phyloP scores from a whole-genome alignment of 1,140 invertebrate species.

The Heliconius melpomene region DNA sequence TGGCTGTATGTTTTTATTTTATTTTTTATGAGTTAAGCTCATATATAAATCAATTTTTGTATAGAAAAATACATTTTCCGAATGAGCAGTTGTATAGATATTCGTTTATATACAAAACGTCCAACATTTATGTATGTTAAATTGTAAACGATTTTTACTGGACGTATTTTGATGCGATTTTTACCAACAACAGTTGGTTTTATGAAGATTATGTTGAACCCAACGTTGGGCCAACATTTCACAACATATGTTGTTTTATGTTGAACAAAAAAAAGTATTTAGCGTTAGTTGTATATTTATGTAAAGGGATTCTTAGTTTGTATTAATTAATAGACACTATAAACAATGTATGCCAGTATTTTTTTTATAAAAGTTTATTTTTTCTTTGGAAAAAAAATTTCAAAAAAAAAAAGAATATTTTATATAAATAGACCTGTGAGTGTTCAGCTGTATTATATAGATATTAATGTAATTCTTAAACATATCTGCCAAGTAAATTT shows the following conservation, averaged over 20 bases:
- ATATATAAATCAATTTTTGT: not conserved
- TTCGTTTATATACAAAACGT: not conserved
- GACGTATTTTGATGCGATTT: constrained; percentile 10
- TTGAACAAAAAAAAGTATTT: constrained; percentile 13
- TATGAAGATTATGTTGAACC: not conserved
- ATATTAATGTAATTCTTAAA: constrained; percentile 39
- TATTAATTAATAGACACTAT: constrained; percentile 18
- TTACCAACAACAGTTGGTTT: not conserved
- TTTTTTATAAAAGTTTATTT: constrained; percentile 21
- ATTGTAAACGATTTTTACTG: not conserved
- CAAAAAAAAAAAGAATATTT: not conserved
- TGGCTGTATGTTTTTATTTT: not conserved
- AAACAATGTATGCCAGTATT: constrained; percentile 37
- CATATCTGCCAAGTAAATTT: constrained; percentile 63
- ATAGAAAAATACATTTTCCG: not conserved
- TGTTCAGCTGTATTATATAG: constrained; percentile 42
- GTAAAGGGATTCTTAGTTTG: constrained; percentile 28
- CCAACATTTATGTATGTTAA: not conserved
- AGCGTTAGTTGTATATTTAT: constrained; percentile 35
- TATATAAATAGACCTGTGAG: constrained; percentile 40
- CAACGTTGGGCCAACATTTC: not conserved
- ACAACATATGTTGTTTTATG: constrained; percentile 1
- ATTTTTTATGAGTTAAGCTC: not conserved
- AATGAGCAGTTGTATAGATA: not conserved
- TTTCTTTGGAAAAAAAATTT: not conserved